Conservation (phyloP, 2,888 invertebrate genomes). For the Cerastis rubricosa region DNA sequence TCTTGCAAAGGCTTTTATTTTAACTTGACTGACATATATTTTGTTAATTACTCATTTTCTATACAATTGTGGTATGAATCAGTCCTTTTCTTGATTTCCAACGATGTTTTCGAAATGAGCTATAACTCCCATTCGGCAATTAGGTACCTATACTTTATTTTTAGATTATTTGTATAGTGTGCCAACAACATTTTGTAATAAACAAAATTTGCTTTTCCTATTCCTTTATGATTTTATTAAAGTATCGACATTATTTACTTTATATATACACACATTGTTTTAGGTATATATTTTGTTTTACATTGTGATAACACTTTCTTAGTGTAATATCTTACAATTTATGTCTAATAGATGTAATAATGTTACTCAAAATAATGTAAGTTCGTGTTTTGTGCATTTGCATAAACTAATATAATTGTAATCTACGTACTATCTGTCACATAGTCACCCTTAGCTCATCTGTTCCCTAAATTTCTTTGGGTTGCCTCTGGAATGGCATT, state of each 20-base stretch:
- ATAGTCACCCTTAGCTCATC: slow-evolving; percentile 6
- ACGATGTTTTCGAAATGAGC: slow-evolving; percentile 13
- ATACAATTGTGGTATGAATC: neutral
- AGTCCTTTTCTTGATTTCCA: slow-evolving; percentile 15
- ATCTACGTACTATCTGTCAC: slow-evolving; percentile 13
- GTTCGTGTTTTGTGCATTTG: slow-evolving; percentile 49
- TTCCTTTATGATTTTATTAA: slow-evolving; percentile 26
- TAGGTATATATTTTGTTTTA: slow-evolving; percentile 35
- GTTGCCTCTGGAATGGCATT: slow-evolving; percentile 46
- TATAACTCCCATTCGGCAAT: slow-evolving; percentile 19
- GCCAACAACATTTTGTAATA: slow-evolving; percentile 51
- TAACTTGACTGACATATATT: slow-evolving; percentile 20
- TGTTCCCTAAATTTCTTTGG: slow-evolving; percentile 1
- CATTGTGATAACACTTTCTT: slow-evolving; percentile 29
- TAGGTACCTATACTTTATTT: slow-evolving; percentile 36
- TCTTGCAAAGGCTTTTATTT: slow-evolving; percentile 52
- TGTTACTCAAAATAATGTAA: slow-evolving; percentile 50
- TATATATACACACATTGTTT: slow-evolving; percentile 32
- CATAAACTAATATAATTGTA: slow-evolving; percentile 42
- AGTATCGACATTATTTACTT: slow-evolving; percentile 34
- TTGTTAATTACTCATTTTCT: neutral
- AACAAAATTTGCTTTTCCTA: slow-evolving; percentile 48
- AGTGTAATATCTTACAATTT: slow-evolving; percentile 22
- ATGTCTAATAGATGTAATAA: slow-evolving; percentile 46
- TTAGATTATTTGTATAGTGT: slow-evolving; percentile 50